Conservation (phyloP, 1,140 invertebrate genomes). For the Zelostemma sp. region DNA sequence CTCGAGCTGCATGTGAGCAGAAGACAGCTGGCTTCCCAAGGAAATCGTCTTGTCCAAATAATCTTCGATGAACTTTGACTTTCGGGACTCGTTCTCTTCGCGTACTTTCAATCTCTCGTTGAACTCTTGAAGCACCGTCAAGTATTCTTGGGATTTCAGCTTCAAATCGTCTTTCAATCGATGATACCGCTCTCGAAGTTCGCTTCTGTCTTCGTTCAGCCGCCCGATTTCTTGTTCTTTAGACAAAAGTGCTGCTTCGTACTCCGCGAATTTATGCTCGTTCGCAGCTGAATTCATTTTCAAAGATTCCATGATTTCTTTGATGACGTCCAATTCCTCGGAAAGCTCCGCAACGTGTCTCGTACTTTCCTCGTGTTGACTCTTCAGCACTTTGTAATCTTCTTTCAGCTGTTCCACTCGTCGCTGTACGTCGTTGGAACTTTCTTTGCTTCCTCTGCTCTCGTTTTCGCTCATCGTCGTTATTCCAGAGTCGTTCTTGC, state of each 20-base stretch:
- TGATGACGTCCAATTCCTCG: slow-evolving; percentile 48
- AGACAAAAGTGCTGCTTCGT: slow-evolving; percentile 23
- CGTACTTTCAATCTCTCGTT: slow-evolving; percentile 40
- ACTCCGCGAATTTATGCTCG: slow-evolving; percentile 45
- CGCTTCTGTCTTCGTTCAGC: slow-evolving; percentile 29
- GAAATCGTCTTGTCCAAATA: slow-evolving; percentile 40
- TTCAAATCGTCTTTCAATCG: slow-evolving; percentile 20
- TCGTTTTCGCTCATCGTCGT: slow-evolving; percentile 29
- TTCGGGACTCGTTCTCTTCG: slow-evolving; percentile 36
- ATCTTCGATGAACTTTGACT: slow-evolving; percentile 37
- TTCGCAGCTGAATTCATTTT: slow-evolving; percentile 41
- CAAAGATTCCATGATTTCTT: slow-evolving; percentile 32
- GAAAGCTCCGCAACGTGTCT: slow-evolving; percentile 43
- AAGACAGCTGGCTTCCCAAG: slow-evolving; percentile 45
- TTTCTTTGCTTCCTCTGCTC: slow-evolving; percentile 14
- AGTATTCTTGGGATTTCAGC: slow-evolving; percentile 31
- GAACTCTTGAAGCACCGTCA: slow-evolving; percentile 39
- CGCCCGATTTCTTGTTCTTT: slow-evolving; percentile 44
- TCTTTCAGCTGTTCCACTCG: slow-evolving; percentile 41
- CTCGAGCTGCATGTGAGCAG: slow-evolving; percentile 36
- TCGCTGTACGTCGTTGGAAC: slow-evolving; percentile 19
- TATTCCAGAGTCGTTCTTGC: slow-evolving; percentile 61
- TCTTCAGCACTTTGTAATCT: slow-evolving; percentile 45
- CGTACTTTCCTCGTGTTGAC: slow-evolving; percentile 31
- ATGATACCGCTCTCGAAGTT: slow-evolving; percentile 29